Evolutionary conservation across 2,888 invertebrate genomes (phyloP).

Genomic region (Leucophora obtusa): DNA sequence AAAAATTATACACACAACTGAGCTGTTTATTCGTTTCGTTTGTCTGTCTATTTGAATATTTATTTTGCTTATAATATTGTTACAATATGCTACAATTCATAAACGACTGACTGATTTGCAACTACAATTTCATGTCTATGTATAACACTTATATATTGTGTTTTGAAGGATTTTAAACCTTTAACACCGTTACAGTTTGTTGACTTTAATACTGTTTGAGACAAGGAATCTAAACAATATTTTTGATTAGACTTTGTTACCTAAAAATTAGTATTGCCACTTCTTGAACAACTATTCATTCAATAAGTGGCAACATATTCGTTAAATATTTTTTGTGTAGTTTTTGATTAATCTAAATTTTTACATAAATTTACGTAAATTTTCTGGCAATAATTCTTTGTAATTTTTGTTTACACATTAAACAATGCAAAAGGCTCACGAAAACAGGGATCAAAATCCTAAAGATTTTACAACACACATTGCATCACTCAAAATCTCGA

Average conservation of each 20-base stretch:
- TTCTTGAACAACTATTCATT: too few species aligned
- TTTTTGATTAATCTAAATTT: too few species aligned
- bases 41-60: conserved; percentile 12
- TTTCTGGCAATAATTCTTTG: too few species aligned
- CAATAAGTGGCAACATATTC: too few species aligned
- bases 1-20: conserved; percentile 53
- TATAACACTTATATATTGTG: background rate
- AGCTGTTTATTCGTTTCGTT: conserved; percentile 5
- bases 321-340: too few species aligned
- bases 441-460: too few species aligned
- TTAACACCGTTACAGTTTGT: conserved; percentile 34
- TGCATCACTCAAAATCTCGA: too few species aligned
- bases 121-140: background rate
- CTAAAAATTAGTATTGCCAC: too few species aligned
- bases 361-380: too few species aligned
- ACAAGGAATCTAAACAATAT: background rate
- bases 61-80: conserved; percentile 36
- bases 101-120: background rate
- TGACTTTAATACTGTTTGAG: conserved; percentile 11
- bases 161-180: background rate
- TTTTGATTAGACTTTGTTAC: background rate
- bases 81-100: background rate
- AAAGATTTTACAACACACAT: too few species aligned
- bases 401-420: too few species aligned
- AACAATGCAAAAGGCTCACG: too few species aligned